phyloP scores from a whole-genome alignment of 2,888 invertebrate species.

The Tetramorium bicarinatum region DNA sequence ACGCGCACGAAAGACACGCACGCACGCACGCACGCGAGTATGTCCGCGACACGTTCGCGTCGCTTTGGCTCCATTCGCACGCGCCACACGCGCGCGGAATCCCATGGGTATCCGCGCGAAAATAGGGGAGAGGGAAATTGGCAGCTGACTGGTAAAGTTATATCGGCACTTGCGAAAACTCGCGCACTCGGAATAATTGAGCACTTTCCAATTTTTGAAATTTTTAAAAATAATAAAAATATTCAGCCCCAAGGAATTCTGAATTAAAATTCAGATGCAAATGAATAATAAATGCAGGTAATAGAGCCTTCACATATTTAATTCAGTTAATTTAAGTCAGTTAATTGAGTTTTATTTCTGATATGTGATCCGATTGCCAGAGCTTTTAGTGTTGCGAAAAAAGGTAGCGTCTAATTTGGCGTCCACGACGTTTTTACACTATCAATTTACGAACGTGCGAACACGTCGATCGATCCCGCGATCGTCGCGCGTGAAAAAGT shows the following conservation, averaged over 20 bases:
- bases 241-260: neutral
- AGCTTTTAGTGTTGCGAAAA: neutral
- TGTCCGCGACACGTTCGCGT: conserved; percentile 62
- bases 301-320: neutral
- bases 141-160: neutral
- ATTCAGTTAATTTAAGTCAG: neutral
- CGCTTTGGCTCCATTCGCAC: conserved; percentile 76
- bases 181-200: neutral
- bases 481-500: conserved; percentile 13
- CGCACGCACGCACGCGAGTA: conserved; percentile 47
- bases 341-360: neutral
- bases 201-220: neutral
- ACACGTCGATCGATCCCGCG: neutral
- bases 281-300: neutral
- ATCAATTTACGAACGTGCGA: conserved; percentile 34
- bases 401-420: neutral
- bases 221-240: neutral
- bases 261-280: neutral
- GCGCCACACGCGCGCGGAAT: conserved; percentile 46
- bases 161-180: neutral
- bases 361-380: neutral
- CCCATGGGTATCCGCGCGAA: conserved; percentile 4
- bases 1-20: conserved; percentile 31
- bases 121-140: neutral
- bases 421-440: neutral